Percentiles rank a stretch among this genome's conserved stretches.
Conservation (phyloP, 2,888 invertebrate species). For the Lycocerus yunnanus region DNA sequence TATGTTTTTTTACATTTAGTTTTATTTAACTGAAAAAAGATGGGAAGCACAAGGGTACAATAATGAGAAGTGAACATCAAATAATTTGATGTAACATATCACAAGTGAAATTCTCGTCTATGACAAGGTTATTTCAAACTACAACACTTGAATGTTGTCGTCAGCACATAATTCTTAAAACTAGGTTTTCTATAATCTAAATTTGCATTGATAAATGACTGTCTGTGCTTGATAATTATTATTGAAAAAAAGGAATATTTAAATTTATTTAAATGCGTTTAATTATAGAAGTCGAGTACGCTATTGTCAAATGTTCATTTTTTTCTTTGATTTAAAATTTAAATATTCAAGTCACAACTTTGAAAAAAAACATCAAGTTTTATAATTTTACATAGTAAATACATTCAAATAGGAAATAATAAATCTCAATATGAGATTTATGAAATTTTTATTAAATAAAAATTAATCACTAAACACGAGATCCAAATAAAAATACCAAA, state of each 20-base stretch:
- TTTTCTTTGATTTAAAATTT: background rate
- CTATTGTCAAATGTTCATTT: constrained; percentile 21
- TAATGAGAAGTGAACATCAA: constrained; percentile 18
- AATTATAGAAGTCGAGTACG: constrained; percentile 2
- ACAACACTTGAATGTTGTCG: constrained; percentile 10
- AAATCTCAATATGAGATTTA: constrained; percentile 50
- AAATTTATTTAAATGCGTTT: constrained; percentile 5
- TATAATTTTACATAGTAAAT: constrained; percentile 46
- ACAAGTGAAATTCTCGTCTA: constrained; percentile 37
- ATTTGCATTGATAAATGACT: constrained; percentile 44
- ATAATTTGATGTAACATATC: constrained; percentile 32
- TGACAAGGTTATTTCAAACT: constrained; percentile 30
- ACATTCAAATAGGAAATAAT: constrained; percentile 30
- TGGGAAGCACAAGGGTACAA: constrained; percentile 18
- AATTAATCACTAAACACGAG: constrained; percentile 25
- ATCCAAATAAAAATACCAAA: constrained; percentile 26
- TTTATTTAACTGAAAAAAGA: constrained; percentile 13
- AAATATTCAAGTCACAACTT: background rate
- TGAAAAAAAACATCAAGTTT: constrained; percentile 1
- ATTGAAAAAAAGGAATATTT: constrained; percentile 13
- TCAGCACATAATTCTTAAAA: constrained; percentile 11
- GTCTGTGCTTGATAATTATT: background rate
- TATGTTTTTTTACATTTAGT: constrained; percentile 23
- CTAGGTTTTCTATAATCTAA: constrained; percentile 10
- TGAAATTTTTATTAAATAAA: constrained; percentile 27